A percentile compares a stretch with the other conserved stretches of the same genome.
Evolutionary conservation across 2,797 vertebrate genomes (phyloP).

Genomic region (Sparidentex hasta): DNA sequence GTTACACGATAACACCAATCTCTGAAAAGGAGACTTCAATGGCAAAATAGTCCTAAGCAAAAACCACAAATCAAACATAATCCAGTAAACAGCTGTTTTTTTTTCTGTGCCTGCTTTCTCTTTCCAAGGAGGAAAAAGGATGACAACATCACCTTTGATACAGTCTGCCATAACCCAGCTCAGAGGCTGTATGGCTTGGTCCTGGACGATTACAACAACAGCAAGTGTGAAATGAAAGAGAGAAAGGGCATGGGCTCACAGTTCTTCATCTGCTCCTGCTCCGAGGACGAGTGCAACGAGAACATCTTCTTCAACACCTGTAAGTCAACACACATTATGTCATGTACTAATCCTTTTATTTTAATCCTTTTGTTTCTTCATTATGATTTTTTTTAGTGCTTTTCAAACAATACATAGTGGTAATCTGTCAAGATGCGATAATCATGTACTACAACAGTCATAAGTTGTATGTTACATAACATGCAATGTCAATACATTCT

Average conservation of each 20-base stretch:
- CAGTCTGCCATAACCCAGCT: conserved; percentile 90
- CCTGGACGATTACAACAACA: conserved; percentile 87
- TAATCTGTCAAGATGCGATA: background rate
- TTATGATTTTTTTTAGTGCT: background rate
- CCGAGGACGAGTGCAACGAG: conserved; percentile 89
- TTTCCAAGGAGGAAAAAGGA: conserved; percentile 89
- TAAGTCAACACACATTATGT: conserved; percentile 68
- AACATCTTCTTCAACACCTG: conserved; percentile 86
- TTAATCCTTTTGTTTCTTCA: background rate
- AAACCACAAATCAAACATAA: conserved; percentile 19
- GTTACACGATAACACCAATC: conserved; percentile 23
- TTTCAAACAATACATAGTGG: background rate
- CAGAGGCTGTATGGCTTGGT: conserved; percentile 83
- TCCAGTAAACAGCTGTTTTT: conserved; percentile 16
- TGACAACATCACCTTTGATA: conserved; percentile 90
- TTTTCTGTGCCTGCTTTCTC: background rate
- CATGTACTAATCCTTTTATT: background rate
- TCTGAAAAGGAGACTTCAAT: conserved; percentile 1
- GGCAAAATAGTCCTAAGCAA: conserved; percentile 1
- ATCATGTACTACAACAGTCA: background rate
- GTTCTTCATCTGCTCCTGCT: conserved; percentile 94
- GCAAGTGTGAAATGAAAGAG: conserved; percentile 91
- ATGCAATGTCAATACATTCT: background rate
- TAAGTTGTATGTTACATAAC: background rate
- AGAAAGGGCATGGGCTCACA: conserved; percentile 83